These are phyloP conservation scores for Mamestra brassicae DNA, from an alignment of 2,888 invertebrate species.

Conservation along the genomic window DNA sequence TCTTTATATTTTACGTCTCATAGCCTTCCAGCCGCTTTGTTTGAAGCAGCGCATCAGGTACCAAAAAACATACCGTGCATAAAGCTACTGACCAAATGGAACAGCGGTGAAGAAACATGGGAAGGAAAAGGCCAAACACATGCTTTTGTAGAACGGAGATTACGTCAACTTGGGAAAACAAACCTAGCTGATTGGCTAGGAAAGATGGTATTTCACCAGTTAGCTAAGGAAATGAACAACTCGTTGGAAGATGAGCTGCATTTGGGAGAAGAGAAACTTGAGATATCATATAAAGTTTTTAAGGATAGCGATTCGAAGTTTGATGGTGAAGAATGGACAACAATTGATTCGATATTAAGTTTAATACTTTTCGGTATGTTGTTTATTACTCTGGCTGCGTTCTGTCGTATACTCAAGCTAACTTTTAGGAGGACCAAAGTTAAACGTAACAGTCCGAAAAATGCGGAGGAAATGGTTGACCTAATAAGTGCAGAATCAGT, in stretches of 20 bases:
- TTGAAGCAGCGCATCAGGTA: constrained; percentile 80
- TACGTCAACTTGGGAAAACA: constrained; percentile 90
- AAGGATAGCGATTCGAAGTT: constrained; percentile 59
- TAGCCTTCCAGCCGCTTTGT: constrained; percentile 70
- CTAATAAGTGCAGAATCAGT: constrained; percentile 62
- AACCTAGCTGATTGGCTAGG: constrained; percentile 92
- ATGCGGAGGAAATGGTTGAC: constrained; percentile 60
- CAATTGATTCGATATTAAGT: constrained; percentile 74
- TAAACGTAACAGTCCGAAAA: constrained; percentile 15
- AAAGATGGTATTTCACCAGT: constrained; percentile 88
- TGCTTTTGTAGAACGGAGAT: constrained; percentile 87
- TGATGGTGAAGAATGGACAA: constrained; percentile 72
- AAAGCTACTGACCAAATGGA: constrained; percentile 91
- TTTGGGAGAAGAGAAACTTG: constrained; percentile 10
- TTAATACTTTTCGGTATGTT: constrained; percentile 66
- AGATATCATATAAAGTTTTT: constrained; percentile 38
- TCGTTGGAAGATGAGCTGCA: constrained; percentile 60
- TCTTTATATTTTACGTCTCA: constrained; percentile 88
- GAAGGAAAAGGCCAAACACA: constrained; percentile 91
- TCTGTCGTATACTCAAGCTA: constrained; percentile 60
- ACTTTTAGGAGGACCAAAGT: constrained; percentile 40
- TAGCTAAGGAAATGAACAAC: constrained; percentile 87
- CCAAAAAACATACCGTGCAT: constrained; percentile 90
- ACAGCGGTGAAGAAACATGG: constrained; percentile 74
- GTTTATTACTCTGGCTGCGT: constrained; percentile 60